phyloP scores from a whole-genome alignment of 2,888 invertebrate species.

The Lochmaea capreae region DNA sequence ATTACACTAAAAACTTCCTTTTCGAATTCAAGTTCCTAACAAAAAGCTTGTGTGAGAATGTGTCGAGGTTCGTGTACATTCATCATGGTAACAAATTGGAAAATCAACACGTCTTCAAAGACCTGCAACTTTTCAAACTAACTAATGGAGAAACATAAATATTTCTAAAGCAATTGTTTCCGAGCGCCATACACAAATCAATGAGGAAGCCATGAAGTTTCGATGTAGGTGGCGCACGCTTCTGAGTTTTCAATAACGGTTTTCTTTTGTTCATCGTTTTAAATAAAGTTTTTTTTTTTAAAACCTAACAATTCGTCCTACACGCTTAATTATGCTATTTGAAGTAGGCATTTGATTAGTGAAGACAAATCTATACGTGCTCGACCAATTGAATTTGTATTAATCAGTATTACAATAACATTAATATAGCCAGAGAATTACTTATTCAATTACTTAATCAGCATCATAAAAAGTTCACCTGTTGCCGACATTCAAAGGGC shows the following conservation, averaged over 20 bases:
- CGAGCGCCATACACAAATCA: constrained; percentile 25
- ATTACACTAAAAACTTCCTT: constrained; percentile 5
- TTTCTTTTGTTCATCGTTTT: too few relatives aligned
- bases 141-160: constrained; percentile 40
- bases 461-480: too few relatives aligned
- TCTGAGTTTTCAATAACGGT: neutral
- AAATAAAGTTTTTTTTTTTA: too few relatives aligned
- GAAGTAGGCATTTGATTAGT: too few relatives aligned
- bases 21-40: constrained; percentile 23
- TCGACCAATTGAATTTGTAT: too few relatives aligned
- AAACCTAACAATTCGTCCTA: too few relatives aligned
- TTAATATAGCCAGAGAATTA: too few relatives aligned
- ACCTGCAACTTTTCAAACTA: constrained; percentile 38
- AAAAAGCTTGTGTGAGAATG: constrained; percentile 21
- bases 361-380: too few relatives aligned
- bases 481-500: too few relatives aligned
- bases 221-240: constrained; percentile 6
- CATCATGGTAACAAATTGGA: constrained; percentile 38
- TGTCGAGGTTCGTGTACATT: constrained; percentile 26
- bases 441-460: too few relatives aligned
- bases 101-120: constrained; percentile 38
- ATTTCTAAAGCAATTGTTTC: constrained; percentile 35
- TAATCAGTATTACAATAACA: too few relatives aligned
- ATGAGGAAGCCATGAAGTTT: constrained; percentile 13
- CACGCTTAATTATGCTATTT: too few relatives aligned